Conservation (phyloP, 2,113 vertebrate species). For the Lasiurus borealis region DNA sequence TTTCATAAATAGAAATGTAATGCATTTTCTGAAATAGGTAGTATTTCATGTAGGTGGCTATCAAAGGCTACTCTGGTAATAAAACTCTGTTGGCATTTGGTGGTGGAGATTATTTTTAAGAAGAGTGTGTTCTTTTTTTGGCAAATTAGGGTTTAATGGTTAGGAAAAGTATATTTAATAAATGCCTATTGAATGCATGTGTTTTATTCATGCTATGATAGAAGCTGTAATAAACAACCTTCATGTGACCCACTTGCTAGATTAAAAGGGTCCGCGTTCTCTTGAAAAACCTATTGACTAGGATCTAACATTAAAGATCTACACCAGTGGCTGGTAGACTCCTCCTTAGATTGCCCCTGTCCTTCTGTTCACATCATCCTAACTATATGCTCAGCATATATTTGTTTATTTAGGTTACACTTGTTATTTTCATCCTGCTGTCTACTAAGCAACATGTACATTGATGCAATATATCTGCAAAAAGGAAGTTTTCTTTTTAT, state of each 20-base stretch:
- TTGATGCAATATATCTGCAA: neutral
- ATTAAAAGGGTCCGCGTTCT: neutral
- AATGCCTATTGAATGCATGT: neutral
- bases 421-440: constrained; percentile 23
- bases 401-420: neutral
- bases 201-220: constrained; percentile 28
- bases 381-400: neutral
- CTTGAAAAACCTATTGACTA: neutral
- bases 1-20: constrained; percentile 68
- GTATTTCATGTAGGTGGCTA: constrained; percentile 53
- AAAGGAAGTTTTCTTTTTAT: constrained; percentile 30
- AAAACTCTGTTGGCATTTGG: constrained; percentile 43
- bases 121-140: neutral
- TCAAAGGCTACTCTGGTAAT: constrained; percentile 56
- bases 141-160: constrained; percentile 51
- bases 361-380: neutral
- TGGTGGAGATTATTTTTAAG: neutral
- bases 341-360: neutral
- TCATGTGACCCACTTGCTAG: neutral
- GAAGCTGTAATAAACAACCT: neutral
- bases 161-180: constrained; percentile 43
- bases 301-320: neutral
- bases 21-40: constrained; percentile 62
- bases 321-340: neutral
- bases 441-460: neutral